Evolutionary conservation across 2,113 vertebrate species (phyloP).

Genomic region (Cepphus grylle): DNA sequence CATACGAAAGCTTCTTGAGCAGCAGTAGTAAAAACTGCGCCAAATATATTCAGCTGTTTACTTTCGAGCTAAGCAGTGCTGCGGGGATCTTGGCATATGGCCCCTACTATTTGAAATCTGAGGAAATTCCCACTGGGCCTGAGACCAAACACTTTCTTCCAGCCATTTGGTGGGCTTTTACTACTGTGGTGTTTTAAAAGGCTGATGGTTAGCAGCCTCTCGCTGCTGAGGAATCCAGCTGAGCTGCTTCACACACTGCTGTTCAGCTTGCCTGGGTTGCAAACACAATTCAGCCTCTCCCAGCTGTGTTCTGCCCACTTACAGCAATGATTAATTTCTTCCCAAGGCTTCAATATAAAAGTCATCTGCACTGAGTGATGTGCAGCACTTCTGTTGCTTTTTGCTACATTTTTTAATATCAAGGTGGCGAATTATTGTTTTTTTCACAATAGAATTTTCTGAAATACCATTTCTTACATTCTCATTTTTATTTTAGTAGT

Average conservation of each 20-base stretch:
- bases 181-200: neutral
- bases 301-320: conserved; percentile 38
- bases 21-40: conserved; percentile 16
- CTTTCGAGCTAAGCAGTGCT: conserved; percentile 19
- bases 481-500: neutral
- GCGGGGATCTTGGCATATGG: conserved; percentile 20
- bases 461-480: neutral
- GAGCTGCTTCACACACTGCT: conserved; percentile 15
- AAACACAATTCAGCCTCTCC: conserved; percentile 37
- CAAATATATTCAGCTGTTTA: conserved; percentile 35
- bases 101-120: conserved; percentile 19
- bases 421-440: neutral
- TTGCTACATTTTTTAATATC: neutral
- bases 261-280: neutral
- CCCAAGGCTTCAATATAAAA: neutral
- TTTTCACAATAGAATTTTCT: neutral
- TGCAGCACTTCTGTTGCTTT: neutral
- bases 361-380: neutral
- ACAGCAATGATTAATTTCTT: conserved; percentile 46
- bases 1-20: neutral
- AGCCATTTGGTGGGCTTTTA: conserved; percentile 47
- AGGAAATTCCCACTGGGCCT: conserved; percentile 49
- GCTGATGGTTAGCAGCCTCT: conserved; percentile 27
- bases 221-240: conserved; percentile 14
- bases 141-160: conserved; percentile 37